These are phyloP conservation scores for Daboia siamensis DNA, from an alignment of 2,113 vertebrate species.

Conservation along the genomic window DNA sequence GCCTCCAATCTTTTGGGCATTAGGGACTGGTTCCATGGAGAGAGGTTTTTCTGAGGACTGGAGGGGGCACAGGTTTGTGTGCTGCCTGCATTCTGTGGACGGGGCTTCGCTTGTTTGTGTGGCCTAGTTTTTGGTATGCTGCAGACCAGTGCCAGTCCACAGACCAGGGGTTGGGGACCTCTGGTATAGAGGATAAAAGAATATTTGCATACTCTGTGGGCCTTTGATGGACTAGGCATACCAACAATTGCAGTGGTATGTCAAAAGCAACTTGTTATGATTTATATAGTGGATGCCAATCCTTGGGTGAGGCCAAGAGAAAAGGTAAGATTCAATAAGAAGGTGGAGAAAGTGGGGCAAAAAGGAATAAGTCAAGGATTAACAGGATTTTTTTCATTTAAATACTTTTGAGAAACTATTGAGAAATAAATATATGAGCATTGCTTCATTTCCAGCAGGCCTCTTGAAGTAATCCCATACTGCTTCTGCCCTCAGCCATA, in stretches of 20 bases:
- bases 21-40: too few relatives aligned
- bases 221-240: neutral
- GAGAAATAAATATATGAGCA: neutral
- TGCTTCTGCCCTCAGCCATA: neutral
- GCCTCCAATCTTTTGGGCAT: too few relatives aligned
- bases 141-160: too few relatives aligned
- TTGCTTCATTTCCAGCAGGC: neutral
- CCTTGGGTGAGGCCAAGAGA: neutral
- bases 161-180: too few relatives aligned
- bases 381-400: neutral
- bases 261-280: neutral
- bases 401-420: neutral
- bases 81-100: too few relatives aligned
- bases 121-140: too few relatives aligned
- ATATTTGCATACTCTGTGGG: neutral
- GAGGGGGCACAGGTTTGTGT: too few relatives aligned
- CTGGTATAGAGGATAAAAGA: neutral
- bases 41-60: too few relatives aligned
- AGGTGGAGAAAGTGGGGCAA: neutral
- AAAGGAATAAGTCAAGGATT: neutral
- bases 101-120: too few relatives aligned
- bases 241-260: neutral
- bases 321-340: neutral
- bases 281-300: neutral
- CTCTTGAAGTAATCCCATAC: neutral